Evolutionary conservation across 2,113 vertebrate genomes (phyloP), one percentile per base, ranked within the genome.

Genomic region (Alaudala cheleensis): DNA sequence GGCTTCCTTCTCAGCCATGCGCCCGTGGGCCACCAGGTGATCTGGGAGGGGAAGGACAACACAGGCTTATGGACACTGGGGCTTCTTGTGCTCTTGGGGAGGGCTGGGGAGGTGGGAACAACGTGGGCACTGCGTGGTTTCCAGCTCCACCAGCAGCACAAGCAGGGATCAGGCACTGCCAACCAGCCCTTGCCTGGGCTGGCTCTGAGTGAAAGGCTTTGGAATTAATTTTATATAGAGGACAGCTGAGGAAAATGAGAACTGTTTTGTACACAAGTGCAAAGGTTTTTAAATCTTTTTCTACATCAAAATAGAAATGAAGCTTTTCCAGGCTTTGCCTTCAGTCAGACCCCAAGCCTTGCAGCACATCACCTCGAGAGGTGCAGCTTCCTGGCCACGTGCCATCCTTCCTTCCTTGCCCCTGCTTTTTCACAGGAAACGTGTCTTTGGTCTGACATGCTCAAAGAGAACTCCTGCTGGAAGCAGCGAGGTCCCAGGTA

Each of bases 1-100:
- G 42, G 99, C 99, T 66, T 99, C 99, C 95, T 99, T 99, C 96
- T 99, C 99, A 0, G 99, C 99, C 99, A 99, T 99, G 4, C 99
- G 98, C 2, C 99, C 99, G 2, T 99, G 99, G 81, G 99, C 99
- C 97, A 99, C 99, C 77, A 99, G 94, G 96, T 99, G 99, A 98
- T 99, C 99, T 99, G 97, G 0, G 23, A 23, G 85, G 86, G 1
- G 31, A 15, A 73, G 61, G 26, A 31, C 67, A 51, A 60, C 53
- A 93, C 11, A 19, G 19, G 20, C 58, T 95, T 67, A 94, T 0
- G 24, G 44, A 24, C 65, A 22, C n/a, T 12, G 34, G 6, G 47
- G 37, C 65, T 66, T 3, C 69, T 65, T 3, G 1, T 3, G 37
- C 86, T 51, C 12, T 0, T 45, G 51, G 26, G 10, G 14, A 45